These are phyloP conservation scores for Drosophila equinoxialis DNA, from an alignment of 1,140 invertebrate species.

Conservation along the genomic window DNA sequence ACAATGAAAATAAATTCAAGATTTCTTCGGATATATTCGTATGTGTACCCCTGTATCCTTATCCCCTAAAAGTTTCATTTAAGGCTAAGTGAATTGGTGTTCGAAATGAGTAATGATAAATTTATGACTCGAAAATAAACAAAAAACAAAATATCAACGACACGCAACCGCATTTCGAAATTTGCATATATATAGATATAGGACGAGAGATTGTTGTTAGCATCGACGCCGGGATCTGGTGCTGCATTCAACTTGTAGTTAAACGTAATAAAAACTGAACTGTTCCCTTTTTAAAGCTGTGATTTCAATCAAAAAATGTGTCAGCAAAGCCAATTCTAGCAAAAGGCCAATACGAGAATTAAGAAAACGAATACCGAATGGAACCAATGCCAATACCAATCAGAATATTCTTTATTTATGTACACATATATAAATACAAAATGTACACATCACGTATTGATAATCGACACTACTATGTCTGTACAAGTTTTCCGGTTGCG, in stretches of 20 bases:
- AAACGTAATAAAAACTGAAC: constrained; percentile 16
- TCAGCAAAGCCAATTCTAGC: constrained; percentile 25
- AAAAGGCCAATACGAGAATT: constrained; percentile 19
- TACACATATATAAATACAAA: constrained; percentile 18
- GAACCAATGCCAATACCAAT: constrained; percentile 3
- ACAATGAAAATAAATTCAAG: constrained; percentile 9
- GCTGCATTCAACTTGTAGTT: constrained; percentile 15
- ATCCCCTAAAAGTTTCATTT: constrained; percentile 5
- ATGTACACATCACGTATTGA: background rate
- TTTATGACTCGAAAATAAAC: constrained; percentile 5
- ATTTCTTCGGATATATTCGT: constrained; percentile 14
- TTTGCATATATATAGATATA: constrained; percentile 13
- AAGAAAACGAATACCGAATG: constrained; percentile 4
- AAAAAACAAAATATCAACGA: constrained; percentile 4
- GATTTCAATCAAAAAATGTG: constrained; percentile 35
- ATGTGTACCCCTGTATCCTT: constrained; percentile 2
- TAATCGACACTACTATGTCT: background rate
- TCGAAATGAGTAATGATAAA: constrained; percentile 12
- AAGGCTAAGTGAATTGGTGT: constrained; percentile 15
- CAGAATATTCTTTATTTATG: background rate
- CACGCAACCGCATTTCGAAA: constrained; percentile 13
- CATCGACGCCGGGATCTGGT: constrained; percentile 6
- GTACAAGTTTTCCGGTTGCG: background rate
- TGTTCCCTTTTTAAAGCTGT: constrained; percentile 28
- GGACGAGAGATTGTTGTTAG: constrained; percentile 10